Conservation (phyloP, 2,888 invertebrate species). For the Spisula subtruncata region DNA sequence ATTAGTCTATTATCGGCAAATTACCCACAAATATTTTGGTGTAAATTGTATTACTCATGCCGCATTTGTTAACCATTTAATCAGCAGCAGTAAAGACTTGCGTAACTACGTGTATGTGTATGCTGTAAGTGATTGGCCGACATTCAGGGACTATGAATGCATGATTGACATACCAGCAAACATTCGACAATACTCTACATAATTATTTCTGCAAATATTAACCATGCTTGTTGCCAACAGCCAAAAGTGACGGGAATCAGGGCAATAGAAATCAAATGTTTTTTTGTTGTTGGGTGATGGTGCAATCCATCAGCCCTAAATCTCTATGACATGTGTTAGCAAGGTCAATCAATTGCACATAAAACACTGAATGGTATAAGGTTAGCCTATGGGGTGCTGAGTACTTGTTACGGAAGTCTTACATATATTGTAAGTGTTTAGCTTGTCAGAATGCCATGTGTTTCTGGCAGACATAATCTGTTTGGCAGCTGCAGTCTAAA, state of each 20-base stretch:
- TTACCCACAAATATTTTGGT: background rate
- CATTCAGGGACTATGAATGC: conserved; percentile 11
- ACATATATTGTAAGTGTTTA: conserved; percentile 30
- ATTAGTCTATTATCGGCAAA: background rate
- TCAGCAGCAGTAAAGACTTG: background rate
- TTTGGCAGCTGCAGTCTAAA: conserved; percentile 44
- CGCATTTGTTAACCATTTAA: background rate
- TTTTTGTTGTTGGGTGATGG: no score
- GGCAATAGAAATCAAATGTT: background rate
- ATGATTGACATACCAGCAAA: background rate
- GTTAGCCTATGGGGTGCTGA: background rate
- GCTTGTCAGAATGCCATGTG: conserved; percentile 42
- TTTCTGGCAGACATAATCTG: conserved; percentile 43
- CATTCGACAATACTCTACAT: background rate
- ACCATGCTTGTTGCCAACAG: background rate
- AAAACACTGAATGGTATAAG: background rate
- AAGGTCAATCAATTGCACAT: background rate
- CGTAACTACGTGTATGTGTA: background rate
- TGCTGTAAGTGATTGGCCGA: conserved; percentile 1
- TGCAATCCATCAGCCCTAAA: no score
- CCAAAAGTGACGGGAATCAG: background rate
- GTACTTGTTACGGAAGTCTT: conserved; percentile 2
- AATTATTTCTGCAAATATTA: conserved; percentile 22
- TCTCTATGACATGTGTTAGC: no score
- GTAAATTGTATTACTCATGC: background rate